Conservation (phyloP, 1,140 invertebrate genomes). For the Paraescarpia echinospica region DNA sequence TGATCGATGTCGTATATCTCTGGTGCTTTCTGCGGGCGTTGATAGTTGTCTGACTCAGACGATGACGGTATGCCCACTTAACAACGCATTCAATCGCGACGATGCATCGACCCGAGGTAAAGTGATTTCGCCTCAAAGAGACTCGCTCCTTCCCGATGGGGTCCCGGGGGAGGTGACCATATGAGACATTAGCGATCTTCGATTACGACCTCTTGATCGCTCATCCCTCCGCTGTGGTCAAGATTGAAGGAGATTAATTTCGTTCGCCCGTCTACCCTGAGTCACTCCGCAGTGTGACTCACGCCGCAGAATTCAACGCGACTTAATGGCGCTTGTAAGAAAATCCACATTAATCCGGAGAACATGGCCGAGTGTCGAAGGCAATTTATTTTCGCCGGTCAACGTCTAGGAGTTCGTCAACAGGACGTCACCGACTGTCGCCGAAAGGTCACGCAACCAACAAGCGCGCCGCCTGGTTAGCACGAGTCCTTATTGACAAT, state of each 20-base stretch:
- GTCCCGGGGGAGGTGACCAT: neutral
- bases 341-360: neutral
- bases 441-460: neutral
- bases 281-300: neutral
- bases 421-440: neutral
- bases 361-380: neutral
- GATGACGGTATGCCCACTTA: neutral
- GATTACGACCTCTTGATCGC: neutral
- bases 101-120: neutral
- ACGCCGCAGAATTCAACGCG: neutral
- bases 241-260: neutral
- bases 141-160: neutral
- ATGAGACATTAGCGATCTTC: neutral
- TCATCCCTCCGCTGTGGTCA: neutral
- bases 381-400: neutral
- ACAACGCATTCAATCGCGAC: neutral
- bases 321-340: neutral
- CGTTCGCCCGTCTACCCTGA: neutral
- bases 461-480: neutral
- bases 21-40: neutral
- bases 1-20: neutral
- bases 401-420: neutral
- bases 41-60: neutral
- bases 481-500: neutral
- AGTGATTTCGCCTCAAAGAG: neutral